phyloP scores from a whole-genome alignment of 2,888 invertebrate species.

The Yponomeuta sedellus region DNA sequence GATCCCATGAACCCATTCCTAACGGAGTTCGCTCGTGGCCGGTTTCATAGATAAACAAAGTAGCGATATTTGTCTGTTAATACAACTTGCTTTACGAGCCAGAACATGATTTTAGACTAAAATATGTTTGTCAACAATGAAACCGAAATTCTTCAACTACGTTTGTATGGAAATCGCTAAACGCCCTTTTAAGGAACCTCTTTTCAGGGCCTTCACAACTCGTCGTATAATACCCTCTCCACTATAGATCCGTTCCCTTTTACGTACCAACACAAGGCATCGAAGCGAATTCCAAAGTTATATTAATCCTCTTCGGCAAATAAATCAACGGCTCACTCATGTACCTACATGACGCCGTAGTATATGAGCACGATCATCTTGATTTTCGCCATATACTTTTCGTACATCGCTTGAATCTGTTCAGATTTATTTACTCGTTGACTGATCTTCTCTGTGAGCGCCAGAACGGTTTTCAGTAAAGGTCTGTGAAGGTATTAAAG shows the following conservation, averaged over 20 bases:
- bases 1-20: too few relatives aligned
- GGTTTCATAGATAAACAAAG: too few relatives aligned
- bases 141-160: too few relatives aligned
- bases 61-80: too few relatives aligned
- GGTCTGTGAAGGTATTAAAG: constrained; percentile 28
- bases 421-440: constrained; percentile 28
- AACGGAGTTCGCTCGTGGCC: too few relatives aligned
- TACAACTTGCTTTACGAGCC: too few relatives aligned
- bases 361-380: constrained; percentile 46
- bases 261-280: constrained; percentile 54
- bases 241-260: not conserved
- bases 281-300: constrained; percentile 41
- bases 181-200: too few relatives aligned
- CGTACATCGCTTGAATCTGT: constrained; percentile 32
- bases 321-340: constrained; percentile 38
- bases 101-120: too few relatives aligned
- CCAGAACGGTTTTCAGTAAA: constrained; percentile 31
- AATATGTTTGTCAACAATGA: too few relatives aligned
- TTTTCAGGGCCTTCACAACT: too few relatives aligned
- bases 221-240: too few relatives aligned
- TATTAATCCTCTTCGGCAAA: constrained; percentile 40
- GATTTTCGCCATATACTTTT: constrained; percentile 33
- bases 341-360: constrained; percentile 37
- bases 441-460: constrained; percentile 37
- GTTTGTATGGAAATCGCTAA: too few relatives aligned